Evolutionary conservation across 2,113 vertebrate species (phyloP), one percentile per base, ranked within the genome.

Genomic region (Gadus chalcogrammus): DNA sequence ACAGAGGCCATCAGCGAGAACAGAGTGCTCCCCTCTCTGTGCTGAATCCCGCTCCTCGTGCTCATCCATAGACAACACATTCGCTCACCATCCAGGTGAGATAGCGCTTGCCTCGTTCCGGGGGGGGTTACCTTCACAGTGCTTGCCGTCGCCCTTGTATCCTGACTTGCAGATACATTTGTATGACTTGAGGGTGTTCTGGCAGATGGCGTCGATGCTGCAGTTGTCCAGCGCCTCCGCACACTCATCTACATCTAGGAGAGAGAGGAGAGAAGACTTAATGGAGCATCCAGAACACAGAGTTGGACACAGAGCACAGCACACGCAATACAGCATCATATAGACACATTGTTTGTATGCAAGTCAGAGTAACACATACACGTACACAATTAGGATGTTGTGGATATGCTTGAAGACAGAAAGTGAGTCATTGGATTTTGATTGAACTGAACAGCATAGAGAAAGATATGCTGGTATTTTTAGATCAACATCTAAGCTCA

Each of bases 111-210:
- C 6, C 61, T 74, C 38, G 64, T 67, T 53, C 20, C 18, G 15
- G 20, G 17, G 1, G 15, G 76, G 3, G 3, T 90, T 93, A 99
- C 97, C 97, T 97, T 97, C 96, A 88, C 97, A 99, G 84, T 97
- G 95, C 84, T 96, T 98, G 63, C 97, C 97, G 0, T 99, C 96
- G 0, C 97, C 97, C 0, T 94, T 97, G 84, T 98, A 99, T 69
- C 93, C 93, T 0, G 93, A 94, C 85, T 94, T 94, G 92, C 93
- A 94, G 83, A 94, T 93, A 75, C 93, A 94, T 80, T 93, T 94
- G 88, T 93, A 94, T 42, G 93, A 93, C 82, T 87, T 91, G 58
- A 87, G 88, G 61, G 93, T 94, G 87, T 94, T 94, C 84, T 94
- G 93, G 82, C 93, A 94, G 88, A 94, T 94, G 77, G 93, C 93